Evolutionary conservation across 2,797 vertebrate species (phyloP).

Genomic region (Enoplosus armatus): DNA sequence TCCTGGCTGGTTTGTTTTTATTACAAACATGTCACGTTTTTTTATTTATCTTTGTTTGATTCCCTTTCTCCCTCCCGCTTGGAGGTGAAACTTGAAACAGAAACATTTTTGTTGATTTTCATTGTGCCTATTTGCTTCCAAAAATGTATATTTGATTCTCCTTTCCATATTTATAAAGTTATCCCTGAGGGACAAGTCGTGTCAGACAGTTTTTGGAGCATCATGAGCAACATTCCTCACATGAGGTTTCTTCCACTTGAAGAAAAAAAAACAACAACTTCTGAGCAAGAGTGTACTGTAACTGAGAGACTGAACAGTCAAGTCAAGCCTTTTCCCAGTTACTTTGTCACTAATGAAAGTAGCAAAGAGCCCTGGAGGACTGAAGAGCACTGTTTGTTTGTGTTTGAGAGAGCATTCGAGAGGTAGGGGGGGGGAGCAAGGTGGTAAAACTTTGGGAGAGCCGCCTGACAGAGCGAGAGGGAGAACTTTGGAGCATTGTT

Average conservation of each 20-base stretch:
- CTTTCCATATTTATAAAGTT: constrained; percentile 76
- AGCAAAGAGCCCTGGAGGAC: constrained; percentile 83
- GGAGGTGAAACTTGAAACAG: constrained; percentile 68
- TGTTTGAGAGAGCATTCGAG: constrained; percentile 78
- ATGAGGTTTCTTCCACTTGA: constrained; percentile 70
- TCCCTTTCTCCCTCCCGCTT: constrained; percentile 45
- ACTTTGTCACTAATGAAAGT: constrained; percentile 88
- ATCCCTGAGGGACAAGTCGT: constrained; percentile 63
- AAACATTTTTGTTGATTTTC: constrained; percentile 71
- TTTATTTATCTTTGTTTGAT: constrained; percentile 53
- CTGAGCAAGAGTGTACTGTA: constrained; percentile 74
- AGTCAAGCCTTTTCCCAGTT: constrained; percentile 78
- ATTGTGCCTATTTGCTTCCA: constrained; percentile 73
- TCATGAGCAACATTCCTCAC: constrained; percentile 74
- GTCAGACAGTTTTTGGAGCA: constrained; percentile 76
- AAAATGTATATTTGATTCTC: constrained; percentile 77
- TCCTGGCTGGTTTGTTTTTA: constrained; percentile 35
- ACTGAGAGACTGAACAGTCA: constrained; percentile 78
- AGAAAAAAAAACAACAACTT: constrained; percentile 62
- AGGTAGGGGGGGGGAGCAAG: constrained; percentile 68
- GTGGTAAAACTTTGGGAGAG: constrained; percentile 86
- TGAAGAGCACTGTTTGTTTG: constrained; percentile 82
- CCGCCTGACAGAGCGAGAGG: constrained; percentile 80
- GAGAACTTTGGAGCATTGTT: constrained; percentile 78
- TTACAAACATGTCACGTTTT: constrained; percentile 46